Evolutionary conservation across 1,140 invertebrate genomes (phyloP).

Genomic region (Tetramorium simillimum): DNA sequence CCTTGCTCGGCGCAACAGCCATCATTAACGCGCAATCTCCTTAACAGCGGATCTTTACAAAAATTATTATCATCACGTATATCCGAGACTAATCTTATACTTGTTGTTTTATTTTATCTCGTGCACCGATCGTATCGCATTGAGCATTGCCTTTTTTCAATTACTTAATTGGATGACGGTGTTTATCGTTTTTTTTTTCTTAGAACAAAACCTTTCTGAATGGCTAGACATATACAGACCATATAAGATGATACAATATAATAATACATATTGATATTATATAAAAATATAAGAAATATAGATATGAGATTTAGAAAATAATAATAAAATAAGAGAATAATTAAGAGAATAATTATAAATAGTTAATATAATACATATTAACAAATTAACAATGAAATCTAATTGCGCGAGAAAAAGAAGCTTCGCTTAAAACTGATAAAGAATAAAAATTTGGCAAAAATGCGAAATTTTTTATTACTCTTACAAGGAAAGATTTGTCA

Average conservation of each 20-base stretch:
- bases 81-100: neutral
- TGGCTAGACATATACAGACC: neutral
- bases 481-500: neutral
- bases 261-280: neutral
- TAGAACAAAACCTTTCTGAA: neutral
- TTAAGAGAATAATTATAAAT: neutral
- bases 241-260: neutral
- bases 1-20: neutral
- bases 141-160: slow-evolving; percentile 10
- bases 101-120: neutral
- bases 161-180: neutral
- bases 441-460: neutral
- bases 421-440: neutral
- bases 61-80: slow-evolving; percentile 45
- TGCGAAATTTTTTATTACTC: neutral
- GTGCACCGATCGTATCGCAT: neutral
- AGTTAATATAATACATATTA: neutral
- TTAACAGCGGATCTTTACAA: slow-evolving; percentile 22
- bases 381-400: neutral
- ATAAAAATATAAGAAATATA: neutral
- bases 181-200: slow-evolving; percentile 1
- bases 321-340: too few species aligned
- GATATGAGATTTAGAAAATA: neutral
- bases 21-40: slow-evolving; percentile 41
- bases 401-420: neutral